These are phyloP conservation scores for Heteractis magnifica DNA, from an alignment of 92 coral and sea anemone species.

Conservation along the genomic window DNA sequence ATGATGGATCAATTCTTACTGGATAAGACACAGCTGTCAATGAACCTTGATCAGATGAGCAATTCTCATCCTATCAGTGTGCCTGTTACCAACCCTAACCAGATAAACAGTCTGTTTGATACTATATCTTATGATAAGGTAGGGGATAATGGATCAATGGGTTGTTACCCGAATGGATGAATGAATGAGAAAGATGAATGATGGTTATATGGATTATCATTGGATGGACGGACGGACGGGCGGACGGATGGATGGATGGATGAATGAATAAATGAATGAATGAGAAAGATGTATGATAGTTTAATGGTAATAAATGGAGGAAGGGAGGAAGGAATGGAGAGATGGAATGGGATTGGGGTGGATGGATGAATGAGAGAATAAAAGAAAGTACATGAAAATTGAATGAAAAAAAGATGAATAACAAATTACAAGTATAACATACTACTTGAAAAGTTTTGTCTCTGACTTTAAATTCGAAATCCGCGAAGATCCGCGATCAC, in stretches of 20 bases:
- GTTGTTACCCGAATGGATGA: no score
- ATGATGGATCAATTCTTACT: constrained; percentile 77
- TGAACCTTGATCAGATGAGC: constrained; percentile 73
- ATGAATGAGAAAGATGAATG: not conserved
- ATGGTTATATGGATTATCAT: not conserved
- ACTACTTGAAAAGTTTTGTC: no score
- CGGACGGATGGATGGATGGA: no score
- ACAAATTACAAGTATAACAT: no score
- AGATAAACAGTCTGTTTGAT: constrained; percentile 68
- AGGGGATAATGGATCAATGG: not conserved
- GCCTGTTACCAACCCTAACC: constrained; percentile 59
- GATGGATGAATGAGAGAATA: not conserved
- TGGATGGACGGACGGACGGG: not conserved
- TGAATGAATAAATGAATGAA: no score
- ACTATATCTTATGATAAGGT: constrained; percentile 78
- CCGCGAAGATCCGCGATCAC: no score
- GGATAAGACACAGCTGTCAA: constrained; percentile 47
- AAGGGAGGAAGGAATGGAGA: not conserved
- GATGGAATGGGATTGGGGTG: not conserved
- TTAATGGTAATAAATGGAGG: not conserved
- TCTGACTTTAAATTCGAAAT: no score
- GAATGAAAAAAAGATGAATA: no score
- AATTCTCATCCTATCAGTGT: constrained; percentile 76
- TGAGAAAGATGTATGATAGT: not conserved
- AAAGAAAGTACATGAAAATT: no score